These are phyloP conservation scores for Anoplopoma fimbria DNA, from an alignment of 2,113 vertebrate species.

Conservation along the genomic window DNA sequence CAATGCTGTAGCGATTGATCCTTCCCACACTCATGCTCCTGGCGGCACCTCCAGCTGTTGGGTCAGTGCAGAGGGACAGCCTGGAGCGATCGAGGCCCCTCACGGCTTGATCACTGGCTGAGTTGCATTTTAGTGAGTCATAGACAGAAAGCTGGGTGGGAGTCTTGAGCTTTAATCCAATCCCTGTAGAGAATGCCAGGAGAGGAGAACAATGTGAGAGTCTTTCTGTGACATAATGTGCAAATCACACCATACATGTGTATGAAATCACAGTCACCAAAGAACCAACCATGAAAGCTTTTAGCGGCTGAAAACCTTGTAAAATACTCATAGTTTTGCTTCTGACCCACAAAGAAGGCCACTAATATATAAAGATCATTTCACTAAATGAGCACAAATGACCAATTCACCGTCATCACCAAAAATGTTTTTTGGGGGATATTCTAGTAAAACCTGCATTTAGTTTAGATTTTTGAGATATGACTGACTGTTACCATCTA, in stretches of 20 bases:
- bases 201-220: conserved; percentile 59
- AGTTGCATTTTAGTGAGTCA: conserved; percentile 69
- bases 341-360: neutral
- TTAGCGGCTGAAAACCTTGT: conserved; percentile 2
- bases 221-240: conserved; percentile 26
- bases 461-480: neutral
- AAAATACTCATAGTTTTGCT: conserved; percentile 3
- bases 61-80: conserved; percentile 51
- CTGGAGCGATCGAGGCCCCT: conserved; percentile 68
- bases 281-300: neutral
- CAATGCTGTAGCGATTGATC: conserved; percentile 95
- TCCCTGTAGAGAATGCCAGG: conserved; percentile 61
- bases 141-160: conserved; percentile 46
- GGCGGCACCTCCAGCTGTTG: conserved; percentile 60
- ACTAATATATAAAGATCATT: neutral
- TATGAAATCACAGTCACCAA: conserved; percentile 7
- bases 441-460: neutral
- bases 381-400: neutral
- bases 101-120: conserved; percentile 59
- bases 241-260: conserved; percentile 33
- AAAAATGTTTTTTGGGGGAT: neutral
- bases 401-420: neutral
- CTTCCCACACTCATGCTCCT: conserved; percentile 91
- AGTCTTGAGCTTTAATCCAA: conserved; percentile 60
- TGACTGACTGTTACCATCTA: neutral